A percentile compares a stretch with the other conserved stretches of the same genome.
phyloP scores from a whole-genome alignment of 2,888 invertebrate genomes.

The Aelia acuminata region DNA sequence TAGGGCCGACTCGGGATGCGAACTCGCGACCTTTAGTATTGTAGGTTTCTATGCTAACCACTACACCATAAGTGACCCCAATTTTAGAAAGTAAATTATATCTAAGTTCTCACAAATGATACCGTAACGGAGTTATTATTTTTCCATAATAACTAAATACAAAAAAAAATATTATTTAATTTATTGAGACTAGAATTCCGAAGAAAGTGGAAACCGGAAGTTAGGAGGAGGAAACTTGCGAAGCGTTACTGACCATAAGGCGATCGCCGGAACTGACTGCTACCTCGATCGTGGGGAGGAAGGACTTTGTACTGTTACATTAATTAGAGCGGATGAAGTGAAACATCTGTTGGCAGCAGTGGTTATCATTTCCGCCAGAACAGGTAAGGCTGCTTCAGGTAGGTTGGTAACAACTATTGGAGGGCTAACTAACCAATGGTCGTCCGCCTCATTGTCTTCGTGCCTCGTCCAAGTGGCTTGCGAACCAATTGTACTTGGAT shows the following conservation, averaged over 20 bases:
- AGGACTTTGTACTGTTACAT: background rate
- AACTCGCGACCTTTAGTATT: no score
- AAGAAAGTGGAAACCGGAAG: no score
- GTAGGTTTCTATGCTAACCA: no score
- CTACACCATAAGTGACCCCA: no score
- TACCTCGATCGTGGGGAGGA: background rate
- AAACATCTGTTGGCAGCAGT: conserved; percentile 16
- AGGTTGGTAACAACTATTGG: background rate
- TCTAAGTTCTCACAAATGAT: no score
- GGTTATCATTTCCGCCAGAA: conserved; percentile 5
- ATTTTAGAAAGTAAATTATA: no score
- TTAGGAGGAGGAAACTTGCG: background rate
- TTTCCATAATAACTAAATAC: no score
- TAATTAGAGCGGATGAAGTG: conserved; percentile 10
- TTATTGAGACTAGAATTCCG: no score
- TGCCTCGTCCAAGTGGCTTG: background rate
- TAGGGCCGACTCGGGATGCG: no score
- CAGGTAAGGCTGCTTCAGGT: background rate
- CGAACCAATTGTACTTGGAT: background rate
- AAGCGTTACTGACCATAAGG: background rate
- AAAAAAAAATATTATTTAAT: no score
- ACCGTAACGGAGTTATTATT: no score
- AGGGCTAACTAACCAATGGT: background rate
- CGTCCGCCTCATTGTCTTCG: background rate
- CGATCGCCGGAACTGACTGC: background rate